These are phyloP conservation scores for Hapalemur alaotrensis DNA, from an alignment of 2,797 vertebrate genomes.

Conservation along the genomic window DNA sequence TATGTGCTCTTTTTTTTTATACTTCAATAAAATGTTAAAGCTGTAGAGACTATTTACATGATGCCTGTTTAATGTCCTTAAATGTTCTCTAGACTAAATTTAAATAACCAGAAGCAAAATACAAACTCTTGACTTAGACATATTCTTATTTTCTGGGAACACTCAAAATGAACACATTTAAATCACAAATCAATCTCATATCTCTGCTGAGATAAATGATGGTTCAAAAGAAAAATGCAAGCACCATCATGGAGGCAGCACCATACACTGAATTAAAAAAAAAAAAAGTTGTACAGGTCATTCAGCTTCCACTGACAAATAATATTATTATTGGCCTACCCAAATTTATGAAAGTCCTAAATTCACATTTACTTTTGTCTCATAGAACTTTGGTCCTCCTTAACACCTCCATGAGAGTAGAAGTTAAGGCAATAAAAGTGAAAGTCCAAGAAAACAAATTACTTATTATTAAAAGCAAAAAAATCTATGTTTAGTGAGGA, in stretches of 20 bases:
- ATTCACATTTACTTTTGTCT: neutral
- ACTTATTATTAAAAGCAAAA: neutral
- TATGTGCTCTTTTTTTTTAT: neutral
- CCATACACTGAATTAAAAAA: neutral
- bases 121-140: neutral
- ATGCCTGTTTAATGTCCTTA: neutral
- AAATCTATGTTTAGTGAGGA: neutral
- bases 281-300: neutral
- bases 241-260: neutral
- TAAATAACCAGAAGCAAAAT: slow-evolving; percentile 21
- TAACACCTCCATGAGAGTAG: neutral
- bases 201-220: neutral
- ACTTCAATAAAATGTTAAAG: slow-evolving; percentile 13
- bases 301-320: neutral
- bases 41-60: neutral
- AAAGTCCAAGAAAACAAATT: neutral
- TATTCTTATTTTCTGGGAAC: slow-evolving; percentile 33
- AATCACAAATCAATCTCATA: neutral
- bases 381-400: neutral
- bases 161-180: neutral
- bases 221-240: slow-evolving; percentile 20
- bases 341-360: neutral
- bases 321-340: neutral
- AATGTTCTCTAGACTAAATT: slow-evolving; percentile 15
- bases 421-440: neutral